A percentile compares a stretch with the other conserved stretches of the same genome.
Conservation (phyloP, 2,888 invertebrate species). For the Drosophila cognata region DNA sequence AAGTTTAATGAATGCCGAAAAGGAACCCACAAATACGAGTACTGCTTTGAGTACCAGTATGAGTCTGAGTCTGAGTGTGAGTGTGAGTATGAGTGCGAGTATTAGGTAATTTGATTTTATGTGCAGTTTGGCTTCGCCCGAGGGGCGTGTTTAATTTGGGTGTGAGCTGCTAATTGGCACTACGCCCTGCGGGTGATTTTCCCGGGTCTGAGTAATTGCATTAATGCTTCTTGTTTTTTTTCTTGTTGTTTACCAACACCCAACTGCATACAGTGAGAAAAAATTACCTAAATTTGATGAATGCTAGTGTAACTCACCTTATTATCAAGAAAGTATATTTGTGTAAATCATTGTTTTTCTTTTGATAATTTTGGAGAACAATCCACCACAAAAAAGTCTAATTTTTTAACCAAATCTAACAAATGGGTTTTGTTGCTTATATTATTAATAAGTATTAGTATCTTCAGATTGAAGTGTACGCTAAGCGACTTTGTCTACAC, state of each 20-base stretch:
- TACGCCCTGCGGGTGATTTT: constrained; percentile 23
- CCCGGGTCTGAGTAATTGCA: constrained; percentile 39
- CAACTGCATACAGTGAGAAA: neutral
- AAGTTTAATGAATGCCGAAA: constrained; percentile 63
- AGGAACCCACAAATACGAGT: constrained; percentile 15
- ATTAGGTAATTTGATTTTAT: constrained; percentile 58
- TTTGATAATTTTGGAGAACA: too few species aligned
- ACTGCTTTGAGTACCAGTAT: constrained; percentile 1
- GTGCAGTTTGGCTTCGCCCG: constrained; percentile 42
- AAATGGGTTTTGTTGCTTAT: too few species aligned
- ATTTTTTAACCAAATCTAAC: too few species aligned
- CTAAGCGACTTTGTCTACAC: neutral
- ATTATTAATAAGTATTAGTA: too few species aligned
- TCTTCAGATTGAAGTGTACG: too few species aligned
- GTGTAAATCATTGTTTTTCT: neutral
- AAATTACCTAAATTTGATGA: neutral
- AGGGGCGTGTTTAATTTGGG: constrained; percentile 27
- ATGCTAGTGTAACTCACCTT: neutral
- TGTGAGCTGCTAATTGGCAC: constrained; percentile 36
- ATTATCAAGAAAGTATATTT: accelerated
- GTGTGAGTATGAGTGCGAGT: constrained; percentile 1
- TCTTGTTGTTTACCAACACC: neutral
- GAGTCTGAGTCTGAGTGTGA: neutral
- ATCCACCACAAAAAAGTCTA: too few species aligned
- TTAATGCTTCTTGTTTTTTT: constrained; percentile 24